Conservation (phyloP, 2,113 vertebrate species). For the Procapra przewalskii region DNA sequence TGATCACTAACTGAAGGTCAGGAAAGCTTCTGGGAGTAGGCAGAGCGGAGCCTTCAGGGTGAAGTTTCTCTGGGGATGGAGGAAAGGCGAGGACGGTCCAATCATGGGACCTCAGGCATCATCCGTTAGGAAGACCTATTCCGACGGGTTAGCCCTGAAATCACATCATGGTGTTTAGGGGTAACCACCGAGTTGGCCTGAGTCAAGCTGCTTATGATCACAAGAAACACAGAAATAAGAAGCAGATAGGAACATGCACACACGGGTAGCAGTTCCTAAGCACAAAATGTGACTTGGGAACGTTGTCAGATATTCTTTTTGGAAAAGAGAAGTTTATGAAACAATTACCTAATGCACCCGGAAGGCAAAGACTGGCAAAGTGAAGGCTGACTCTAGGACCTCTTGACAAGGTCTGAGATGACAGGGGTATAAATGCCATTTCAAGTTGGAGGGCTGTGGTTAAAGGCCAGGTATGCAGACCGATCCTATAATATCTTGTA, state of each 20-base stretch:
- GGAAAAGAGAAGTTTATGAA: neutral
- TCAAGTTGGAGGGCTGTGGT: neutral
- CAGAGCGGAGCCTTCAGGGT: neutral
- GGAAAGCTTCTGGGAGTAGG: neutral
- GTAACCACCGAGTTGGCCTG: neutral
- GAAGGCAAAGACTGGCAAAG: slow-evolving; percentile 42
- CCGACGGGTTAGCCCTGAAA: neutral
- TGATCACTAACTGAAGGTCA: neutral
- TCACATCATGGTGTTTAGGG: neutral
- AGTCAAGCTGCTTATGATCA: neutral
- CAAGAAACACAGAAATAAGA: neutral
- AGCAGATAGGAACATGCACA: neutral
- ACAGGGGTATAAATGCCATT: slow-evolving; percentile 42
- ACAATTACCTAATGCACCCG: slow-evolving; percentile 5
- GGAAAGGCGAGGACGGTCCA: neutral
- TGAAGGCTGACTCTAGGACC: neutral
- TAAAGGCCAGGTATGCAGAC: neutral
- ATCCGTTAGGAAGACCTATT: neutral
- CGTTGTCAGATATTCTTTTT: neutral
- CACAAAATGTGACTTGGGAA: neutral
- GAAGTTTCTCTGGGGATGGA: neutral
- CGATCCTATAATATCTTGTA: neutral
- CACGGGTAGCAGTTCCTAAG: neutral
- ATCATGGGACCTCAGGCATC: neutral
- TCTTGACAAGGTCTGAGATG: neutral